Evolutionary conservation across 2,888 invertebrate genomes (phyloP).

Genomic region (Omphaloscelis lunosa): DNA sequence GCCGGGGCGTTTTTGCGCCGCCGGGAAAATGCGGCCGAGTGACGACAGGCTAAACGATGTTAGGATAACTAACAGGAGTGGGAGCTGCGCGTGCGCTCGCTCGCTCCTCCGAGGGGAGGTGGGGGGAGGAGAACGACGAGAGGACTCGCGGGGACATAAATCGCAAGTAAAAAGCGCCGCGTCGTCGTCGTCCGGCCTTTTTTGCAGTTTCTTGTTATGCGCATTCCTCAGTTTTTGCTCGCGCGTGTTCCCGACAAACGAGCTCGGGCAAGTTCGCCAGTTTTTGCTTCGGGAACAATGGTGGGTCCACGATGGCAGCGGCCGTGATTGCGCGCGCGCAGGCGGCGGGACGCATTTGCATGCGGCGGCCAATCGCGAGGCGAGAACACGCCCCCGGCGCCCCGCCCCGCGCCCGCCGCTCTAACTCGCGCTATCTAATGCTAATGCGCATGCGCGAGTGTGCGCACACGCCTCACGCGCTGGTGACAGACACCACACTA

Average conservation of each 20-base stretch:
- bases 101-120: slow-evolving; percentile 30
- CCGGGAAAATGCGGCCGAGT: slow-evolving; percentile 57
- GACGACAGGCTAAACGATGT: slow-evolving; percentile 60
- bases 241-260: slow-evolving; percentile 82
- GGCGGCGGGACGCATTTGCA: slow-evolving; percentile 85
- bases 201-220: slow-evolving; percentile 88
- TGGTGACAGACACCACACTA: neutral
- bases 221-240: slow-evolving; percentile 85
- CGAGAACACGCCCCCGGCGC: slow-evolving; percentile 74
- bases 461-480: slow-evolving; percentile 20
- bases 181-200: slow-evolving; percentile 74
- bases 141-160: slow-evolving; percentile 78
- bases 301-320: slow-evolving; percentile 73
- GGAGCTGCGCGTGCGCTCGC: slow-evolving; percentile 64
- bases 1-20: slow-evolving; percentile 62
- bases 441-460: slow-evolving; percentile 59
- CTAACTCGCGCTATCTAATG: slow-evolving; percentile 63
- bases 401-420: slow-evolving; percentile 56
- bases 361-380: slow-evolving; percentile 80
- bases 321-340: slow-evolving; percentile 81
- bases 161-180: slow-evolving; percentile 84
- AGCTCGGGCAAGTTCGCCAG: slow-evolving; percentile 73
- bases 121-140: slow-evolving; percentile 28
- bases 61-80: slow-evolving; percentile 58
- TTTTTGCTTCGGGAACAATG: slow-evolving; percentile 82